Percentiles rank a stretch among this genome's conserved stretches.
These are phyloP conservation scores for Heliangelus exortis DNA, from an alignment of 2,797 vertebrate species.

Conservation along the genomic window DNA sequence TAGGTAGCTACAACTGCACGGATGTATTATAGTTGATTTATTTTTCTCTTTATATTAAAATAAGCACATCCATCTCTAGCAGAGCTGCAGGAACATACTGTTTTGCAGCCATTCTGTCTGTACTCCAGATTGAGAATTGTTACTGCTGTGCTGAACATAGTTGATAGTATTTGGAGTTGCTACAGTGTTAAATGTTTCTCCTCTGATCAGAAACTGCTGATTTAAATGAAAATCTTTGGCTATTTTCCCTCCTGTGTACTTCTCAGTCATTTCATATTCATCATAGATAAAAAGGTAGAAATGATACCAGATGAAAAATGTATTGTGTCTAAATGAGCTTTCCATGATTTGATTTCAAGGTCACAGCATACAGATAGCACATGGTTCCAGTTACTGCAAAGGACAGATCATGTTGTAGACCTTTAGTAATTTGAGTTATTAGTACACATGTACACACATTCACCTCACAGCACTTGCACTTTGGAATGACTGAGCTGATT, in stretches of 20 bases:
- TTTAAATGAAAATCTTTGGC: conserved; percentile 52
- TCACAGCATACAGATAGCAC: not conserved
- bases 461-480: not conserved
- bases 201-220: conserved; percentile 53
- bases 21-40: not conserved
- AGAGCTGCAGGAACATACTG: not conserved
- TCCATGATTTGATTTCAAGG: conserved; percentile 7
- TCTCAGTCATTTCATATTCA: conserved; percentile 20
- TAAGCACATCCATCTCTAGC: not conserved
- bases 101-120: conserved; percentile 39
- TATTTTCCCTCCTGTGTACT: conserved; percentile 6
- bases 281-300: conserved; percentile 23
- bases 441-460: not conserved
- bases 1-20: not conserved
- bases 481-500: not conserved
- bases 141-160: not conserved
- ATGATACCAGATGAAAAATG: not conserved
- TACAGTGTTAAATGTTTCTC: conserved; percentile 53
- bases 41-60: conserved; percentile 13
- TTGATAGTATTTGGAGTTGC: conserved; percentile 47
- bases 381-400: not conserved
- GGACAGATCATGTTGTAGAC: not conserved
- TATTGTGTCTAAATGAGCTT: not conserved
- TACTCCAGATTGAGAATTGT: conserved; percentile 29
- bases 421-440: not conserved